Evolutionary conservation across 1,140 invertebrate species (phyloP), one percentile per base, ranked within the genome.

Genomic region (Copidosoma floridanum): DNA sequence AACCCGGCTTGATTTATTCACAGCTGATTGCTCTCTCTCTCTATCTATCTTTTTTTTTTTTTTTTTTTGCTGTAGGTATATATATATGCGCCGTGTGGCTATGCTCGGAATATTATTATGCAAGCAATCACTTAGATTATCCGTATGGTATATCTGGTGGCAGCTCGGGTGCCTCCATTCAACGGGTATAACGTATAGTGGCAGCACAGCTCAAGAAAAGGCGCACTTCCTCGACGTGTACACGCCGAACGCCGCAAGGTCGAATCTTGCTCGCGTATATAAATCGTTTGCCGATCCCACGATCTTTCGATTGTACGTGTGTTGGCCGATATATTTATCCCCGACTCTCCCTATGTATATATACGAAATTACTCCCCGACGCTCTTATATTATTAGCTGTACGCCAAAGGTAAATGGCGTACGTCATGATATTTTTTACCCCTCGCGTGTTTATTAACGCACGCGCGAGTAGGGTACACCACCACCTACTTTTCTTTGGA

Each of bases 191-290:
- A n/a, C n/a, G n/a, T n/a, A n/a, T n/a, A n/a, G n/a, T n/a, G n/a
- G n/a, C n/a, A n/a, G n/a, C n/a, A n/a, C n/a, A n/a, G n/a, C n/a
- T n/a, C 21, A 41, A n/a, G n/a, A 41, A 23, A 57, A 57, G 66
- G 65, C 63, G 61, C 61, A 65, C 64, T 66, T 69, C 65, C 65
- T 63, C 61, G 60, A 67, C 48, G 40, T n/a, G 20, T 23, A 27
- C 59, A 64, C 62, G 68, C 65, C 59, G 64, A 64, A 58, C 57
- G 57, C 63, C 57, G 61, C 65, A 67, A 67, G 68, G 64, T 67
- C 65, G 65, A 50, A 63, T 65, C 54, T 43, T 59, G 35, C 62
- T 46, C 64, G 55, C 18, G 10, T 27, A 0, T 48, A 16, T 27
- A 52, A 35, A 21, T 14, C 12, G 5, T 12, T 20, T 10, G 6